phyloP scores from a whole-genome alignment of 2,113 vertebrate genomes.

The Mustelus asterias region DNA sequence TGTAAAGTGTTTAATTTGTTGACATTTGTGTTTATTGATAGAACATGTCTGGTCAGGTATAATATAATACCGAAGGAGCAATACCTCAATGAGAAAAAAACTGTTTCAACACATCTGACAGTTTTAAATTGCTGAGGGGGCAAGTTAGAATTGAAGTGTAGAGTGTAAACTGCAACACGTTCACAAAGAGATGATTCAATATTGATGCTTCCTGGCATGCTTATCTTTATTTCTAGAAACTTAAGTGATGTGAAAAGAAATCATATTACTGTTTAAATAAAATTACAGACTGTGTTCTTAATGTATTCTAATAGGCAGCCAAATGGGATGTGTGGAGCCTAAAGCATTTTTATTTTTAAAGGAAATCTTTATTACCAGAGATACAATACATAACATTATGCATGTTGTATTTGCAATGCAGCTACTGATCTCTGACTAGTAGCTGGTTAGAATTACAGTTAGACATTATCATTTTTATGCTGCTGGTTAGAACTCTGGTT shows the following conservation, averaged over 20 bases:
- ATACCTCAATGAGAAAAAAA: neutral
- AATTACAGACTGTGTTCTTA: neutral
- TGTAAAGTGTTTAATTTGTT: slow-evolving; percentile 1
- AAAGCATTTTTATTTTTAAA: neutral
- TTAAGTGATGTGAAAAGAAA: neutral
- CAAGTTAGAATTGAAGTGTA: neutral
- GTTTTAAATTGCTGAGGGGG: neutral
- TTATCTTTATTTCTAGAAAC: neutral
- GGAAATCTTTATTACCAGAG: neutral
- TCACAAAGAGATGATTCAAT: neutral
- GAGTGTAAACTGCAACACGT: neutral
- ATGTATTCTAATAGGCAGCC: neutral
- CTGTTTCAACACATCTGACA: neutral
- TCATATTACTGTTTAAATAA: neutral
- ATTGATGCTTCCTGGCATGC: neutral
- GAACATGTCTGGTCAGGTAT: neutral
- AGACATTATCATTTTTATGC: neutral
- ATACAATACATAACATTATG: neutral
- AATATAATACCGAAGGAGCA: neutral
- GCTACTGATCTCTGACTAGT: neutral
- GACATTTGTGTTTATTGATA: neutral
- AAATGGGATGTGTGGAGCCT: neutral
- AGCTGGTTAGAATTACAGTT: neutral
- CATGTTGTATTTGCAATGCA: neutral
- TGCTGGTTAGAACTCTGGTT: neutral